A percentile compares a stretch with the other conserved stretches of the same genome.
Conservation (phyloP, 1,140 invertebrate genomes). For the Camponotus pennsylvanicus region DNA sequence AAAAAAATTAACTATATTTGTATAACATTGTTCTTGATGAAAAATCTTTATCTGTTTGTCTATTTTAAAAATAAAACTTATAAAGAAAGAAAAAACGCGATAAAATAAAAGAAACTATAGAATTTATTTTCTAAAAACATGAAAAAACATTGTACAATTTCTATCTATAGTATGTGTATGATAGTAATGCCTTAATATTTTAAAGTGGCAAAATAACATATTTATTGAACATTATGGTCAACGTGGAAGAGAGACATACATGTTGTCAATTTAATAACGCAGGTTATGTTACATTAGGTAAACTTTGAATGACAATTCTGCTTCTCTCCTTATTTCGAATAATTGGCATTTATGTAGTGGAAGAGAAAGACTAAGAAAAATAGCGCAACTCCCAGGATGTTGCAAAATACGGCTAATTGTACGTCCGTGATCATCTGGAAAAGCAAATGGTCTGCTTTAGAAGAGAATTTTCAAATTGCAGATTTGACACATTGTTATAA, state of each 20-base stretch:
- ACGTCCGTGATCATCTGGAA: constrained; percentile 98
- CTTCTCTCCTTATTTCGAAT: constrained; percentile 86
- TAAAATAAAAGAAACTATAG: background rate
- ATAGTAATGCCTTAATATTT: background rate
- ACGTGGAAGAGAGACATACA: background rate
- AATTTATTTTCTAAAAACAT: constrained; percentile 9
- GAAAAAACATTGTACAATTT: background rate
- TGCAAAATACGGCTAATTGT: constrained; percentile 98
- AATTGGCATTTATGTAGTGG: constrained; percentile 98
- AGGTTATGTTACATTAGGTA: constrained; percentile 46
- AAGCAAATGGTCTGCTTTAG: background rate
- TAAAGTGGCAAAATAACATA: background rate
- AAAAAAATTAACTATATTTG: background rate
- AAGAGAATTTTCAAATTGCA: background rate
- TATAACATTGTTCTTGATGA: background rate
- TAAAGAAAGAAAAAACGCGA: background rate
- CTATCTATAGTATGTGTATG: background rate
- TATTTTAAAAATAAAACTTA: background rate
- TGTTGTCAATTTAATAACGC: background rate
- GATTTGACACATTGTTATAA: background rate
- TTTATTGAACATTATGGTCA: background rate
- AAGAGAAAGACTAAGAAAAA: constrained; percentile 98
- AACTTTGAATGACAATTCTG: background rate
- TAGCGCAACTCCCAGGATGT: constrained; percentile 96
- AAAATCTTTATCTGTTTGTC: background rate